These are phyloP conservation scores for Datnioides undecimradiatus DNA, from an alignment of 2,113 vertebrate genomes.

Conservation along the genomic window DNA sequence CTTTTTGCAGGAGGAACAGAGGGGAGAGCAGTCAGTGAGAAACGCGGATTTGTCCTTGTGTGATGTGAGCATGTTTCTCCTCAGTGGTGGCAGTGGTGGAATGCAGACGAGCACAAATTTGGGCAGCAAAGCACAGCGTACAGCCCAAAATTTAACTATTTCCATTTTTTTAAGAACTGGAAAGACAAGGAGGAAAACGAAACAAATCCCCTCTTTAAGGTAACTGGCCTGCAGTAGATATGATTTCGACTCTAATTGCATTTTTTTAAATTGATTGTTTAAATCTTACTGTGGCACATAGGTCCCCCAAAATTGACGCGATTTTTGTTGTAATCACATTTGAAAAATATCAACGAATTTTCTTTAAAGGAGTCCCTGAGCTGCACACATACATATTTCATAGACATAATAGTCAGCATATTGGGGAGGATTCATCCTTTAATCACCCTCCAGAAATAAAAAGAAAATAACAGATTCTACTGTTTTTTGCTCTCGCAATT, in stretches of 20 bases:
- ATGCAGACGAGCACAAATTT: conserved; percentile 65
- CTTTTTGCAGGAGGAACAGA: not conserved
- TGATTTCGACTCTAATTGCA: not conserved
- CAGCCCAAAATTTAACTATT: conserved; percentile 33
- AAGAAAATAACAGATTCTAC: not conserved
- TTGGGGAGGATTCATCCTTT: not conserved
- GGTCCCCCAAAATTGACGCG: not conserved
- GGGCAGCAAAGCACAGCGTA: conserved; percentile 2
- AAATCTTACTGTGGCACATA: not conserved
- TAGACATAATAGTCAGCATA: not conserved
- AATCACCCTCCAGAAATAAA: not conserved
- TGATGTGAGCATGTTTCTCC: conserved; percentile 40
- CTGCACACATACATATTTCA: conserved; percentile 18
- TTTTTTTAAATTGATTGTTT: not conserved
- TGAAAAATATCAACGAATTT: conserved; percentile 7
- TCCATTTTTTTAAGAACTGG: conserved; percentile 17
- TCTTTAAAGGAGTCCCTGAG: not conserved
- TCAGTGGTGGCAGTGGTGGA: conserved; percentile 62
- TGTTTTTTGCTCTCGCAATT: not conserved
- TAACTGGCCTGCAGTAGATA: not conserved
- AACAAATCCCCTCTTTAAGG: not conserved
- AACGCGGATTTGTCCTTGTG: conserved; percentile 54
- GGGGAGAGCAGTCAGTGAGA: conserved; percentile 8
- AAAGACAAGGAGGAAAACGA: conserved; percentile 36
- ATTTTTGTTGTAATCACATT: not conserved